Percentiles rank a stretch among this genome's conserved stretches.
These are phyloP conservation scores for Phalacrocorax pelagicus DNA, from an alignment of 2,113 vertebrate species.

Conservation along the genomic window DNA sequence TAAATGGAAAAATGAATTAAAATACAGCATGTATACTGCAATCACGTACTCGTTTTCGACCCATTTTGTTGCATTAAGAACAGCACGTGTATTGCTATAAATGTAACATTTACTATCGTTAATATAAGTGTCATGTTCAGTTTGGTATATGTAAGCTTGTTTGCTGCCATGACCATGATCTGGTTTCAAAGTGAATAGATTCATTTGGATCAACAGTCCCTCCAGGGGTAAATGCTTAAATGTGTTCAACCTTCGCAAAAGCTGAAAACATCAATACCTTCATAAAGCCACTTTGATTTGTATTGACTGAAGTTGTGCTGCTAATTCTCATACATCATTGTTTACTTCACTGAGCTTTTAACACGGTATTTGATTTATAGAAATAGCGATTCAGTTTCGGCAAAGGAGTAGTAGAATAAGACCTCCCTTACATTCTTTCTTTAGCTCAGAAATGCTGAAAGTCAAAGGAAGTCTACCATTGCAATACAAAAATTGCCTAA, in stretches of 20 bases:
- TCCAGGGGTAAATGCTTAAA: conserved; percentile 67
- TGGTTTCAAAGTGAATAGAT: conserved; percentile 68
- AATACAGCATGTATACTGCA: not conserved
- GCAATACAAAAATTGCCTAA: conserved; percentile 22
- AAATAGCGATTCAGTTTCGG: conserved; percentile 62
- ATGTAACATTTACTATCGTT: not conserved
- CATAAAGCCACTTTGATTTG: conserved; percentile 78
- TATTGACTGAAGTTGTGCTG: conserved; percentile 66
- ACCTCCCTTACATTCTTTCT: conserved; percentile 18
- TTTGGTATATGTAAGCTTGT: not conserved
- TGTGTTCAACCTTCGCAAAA: conserved; percentile 68
- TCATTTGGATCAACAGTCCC: conserved; percentile 68
- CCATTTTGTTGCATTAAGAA: not conserved
- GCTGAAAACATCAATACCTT: conserved; percentile 74
- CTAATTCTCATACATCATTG: conserved; percentile 76
- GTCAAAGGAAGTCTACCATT: conserved; percentile 11
- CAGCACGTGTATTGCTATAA: not conserved
- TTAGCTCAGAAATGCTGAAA: conserved; percentile 11
- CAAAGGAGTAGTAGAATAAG: conserved; percentile 29
- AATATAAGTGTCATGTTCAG: not conserved
- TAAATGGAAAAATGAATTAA: not conserved
- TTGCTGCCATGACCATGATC: conserved; percentile 35
- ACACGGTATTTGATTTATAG: conserved; percentile 73
- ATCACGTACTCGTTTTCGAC: not conserved
- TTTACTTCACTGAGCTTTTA: conserved; percentile 74